Evolutionary conservation across 1,140 invertebrate species (phyloP).

Genomic region (Apis dorsata): DNA sequence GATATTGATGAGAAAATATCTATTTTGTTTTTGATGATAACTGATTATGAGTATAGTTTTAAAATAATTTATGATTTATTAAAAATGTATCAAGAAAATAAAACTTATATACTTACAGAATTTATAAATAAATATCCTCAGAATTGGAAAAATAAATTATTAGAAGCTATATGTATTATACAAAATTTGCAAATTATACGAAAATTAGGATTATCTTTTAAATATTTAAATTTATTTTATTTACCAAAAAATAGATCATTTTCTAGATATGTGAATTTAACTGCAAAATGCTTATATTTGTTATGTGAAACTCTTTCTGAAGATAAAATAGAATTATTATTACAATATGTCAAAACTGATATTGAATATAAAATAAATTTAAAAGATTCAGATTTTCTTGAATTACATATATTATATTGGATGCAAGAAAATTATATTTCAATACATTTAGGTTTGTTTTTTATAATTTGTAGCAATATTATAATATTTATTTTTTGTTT

Average conservation of each 20-base stretch:
- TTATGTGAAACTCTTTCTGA: constrained; percentile 58
- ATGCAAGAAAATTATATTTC: constrained; percentile 57
- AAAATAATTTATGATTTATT: constrained; percentile 30
- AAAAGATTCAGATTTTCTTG: constrained; percentile 51
- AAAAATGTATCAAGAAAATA: background rate
- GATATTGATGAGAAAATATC: constrained; percentile 64
- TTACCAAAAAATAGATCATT: constrained; percentile 5
- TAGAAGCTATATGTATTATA: constrained; percentile 63
- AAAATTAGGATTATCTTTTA: constrained; percentile 46
- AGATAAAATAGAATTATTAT: constrained; percentile 27
- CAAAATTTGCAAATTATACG: constrained; percentile 57
- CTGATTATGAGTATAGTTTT: constrained; percentile 41
- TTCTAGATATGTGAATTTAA: constrained; percentile 37
- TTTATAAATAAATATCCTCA: constrained; percentile 45
- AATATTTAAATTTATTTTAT: constrained; percentile 32
- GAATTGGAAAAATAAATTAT: constrained; percentile 60
- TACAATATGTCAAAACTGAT: constrained; percentile 52
- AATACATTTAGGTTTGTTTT: constrained; percentile 53
- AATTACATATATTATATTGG: constrained; percentile 69
- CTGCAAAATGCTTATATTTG: constrained; percentile 60
- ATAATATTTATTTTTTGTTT: background rate
- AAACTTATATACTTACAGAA: constrained; percentile 39
- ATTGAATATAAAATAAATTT: constrained; percentile 22
- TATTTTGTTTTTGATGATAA: constrained; percentile 61
- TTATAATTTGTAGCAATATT: background rate